Evolutionary conservation across 2,113 vertebrate genomes (phyloP).

Genomic region (Verasper variegatus): DNA sequence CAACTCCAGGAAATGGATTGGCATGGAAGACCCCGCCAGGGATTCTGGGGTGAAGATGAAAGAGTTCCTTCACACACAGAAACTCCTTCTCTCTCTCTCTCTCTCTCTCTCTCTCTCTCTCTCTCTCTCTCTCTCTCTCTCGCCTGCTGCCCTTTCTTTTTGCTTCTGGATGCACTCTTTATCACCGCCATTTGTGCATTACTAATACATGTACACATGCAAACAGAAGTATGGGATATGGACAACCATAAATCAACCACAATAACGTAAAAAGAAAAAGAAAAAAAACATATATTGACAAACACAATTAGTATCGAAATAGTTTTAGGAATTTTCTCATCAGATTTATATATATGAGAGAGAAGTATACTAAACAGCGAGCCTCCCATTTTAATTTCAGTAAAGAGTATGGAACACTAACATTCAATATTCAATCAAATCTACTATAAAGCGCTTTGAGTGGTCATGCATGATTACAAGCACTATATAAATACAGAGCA

Average conservation of each 20-base stretch:
- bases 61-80: constrained; percentile 70
- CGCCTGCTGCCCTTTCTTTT: constrained; percentile 2
- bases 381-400: too few species aligned
- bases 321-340: neutral
- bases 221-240: constrained; percentile 28
- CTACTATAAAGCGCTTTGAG: too few species aligned
- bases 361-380: too few species aligned
- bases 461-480: too few species aligned
- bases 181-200: constrained; percentile 37
- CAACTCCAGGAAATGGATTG: constrained; percentile 81
- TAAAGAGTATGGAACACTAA: too few species aligned
- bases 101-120: neutral
- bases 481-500: too few species aligned
- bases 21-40: constrained; percentile 75
- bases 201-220: constrained; percentile 41
- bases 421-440: too few species aligned
- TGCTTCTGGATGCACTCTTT: constrained; percentile 60
- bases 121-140: constrained; percentile 2
- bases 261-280: neutral
- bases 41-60: constrained; percentile 79
- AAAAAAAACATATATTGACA: neutral
- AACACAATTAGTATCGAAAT: neutral
- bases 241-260: constrained; percentile 8
- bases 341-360: too few species aligned
- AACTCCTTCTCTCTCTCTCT: neutral